A percentile compares a stretch with the other conserved stretches of the same genome.
Conservation (phyloP, 92 coral and sea anemone genomes). For the Pocillopora grandis region DNA sequence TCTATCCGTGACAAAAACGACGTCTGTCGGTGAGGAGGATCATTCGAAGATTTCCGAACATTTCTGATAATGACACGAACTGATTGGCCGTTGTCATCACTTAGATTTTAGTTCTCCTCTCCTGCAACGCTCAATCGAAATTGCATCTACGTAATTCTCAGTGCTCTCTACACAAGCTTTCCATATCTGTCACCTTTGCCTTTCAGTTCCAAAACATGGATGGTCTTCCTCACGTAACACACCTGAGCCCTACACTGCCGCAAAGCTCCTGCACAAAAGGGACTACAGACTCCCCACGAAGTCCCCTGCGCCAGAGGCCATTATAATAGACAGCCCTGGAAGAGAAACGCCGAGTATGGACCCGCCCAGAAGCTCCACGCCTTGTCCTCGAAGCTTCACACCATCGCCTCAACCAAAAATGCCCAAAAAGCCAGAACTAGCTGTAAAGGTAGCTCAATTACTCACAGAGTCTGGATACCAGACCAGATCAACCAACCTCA, state of each 20-base stretch:
- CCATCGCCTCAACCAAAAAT: conserved; percentile 53
- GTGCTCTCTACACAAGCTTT: too few relatives aligned
- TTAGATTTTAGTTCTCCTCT: too few relatives aligned
- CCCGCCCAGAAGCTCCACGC: conserved; percentile 46
- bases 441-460: conserved; percentile 65
- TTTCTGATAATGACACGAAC: too few relatives aligned
- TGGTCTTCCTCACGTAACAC: conserved; percentile 74
- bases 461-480: conserved; percentile 43
- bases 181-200: neutral
- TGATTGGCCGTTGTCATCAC: too few relatives aligned
- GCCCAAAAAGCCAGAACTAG: conserved; percentile 62
- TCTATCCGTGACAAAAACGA: too few relatives aligned
- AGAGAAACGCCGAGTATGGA: conserved; percentile 53
- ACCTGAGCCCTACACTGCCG: conserved; percentile 75
- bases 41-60: too few relatives aligned
- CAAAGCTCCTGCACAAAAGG: conserved; percentile 77
- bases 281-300: conserved; percentile 45
- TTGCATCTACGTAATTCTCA: too few relatives aligned
- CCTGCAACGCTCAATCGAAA: too few relatives aligned
- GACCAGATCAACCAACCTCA: conserved; percentile 46
- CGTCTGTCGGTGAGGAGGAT: too few relatives aligned
- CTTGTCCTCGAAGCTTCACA: conserved; percentile 78
- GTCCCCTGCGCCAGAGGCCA: conserved; percentile 29
- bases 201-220: conserved; percentile 71
- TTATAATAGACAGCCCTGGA: conserved; percentile 54